Conservation (phyloP, 2,888 invertebrate genomes). For the Parnassius mnemosyne region DNA sequence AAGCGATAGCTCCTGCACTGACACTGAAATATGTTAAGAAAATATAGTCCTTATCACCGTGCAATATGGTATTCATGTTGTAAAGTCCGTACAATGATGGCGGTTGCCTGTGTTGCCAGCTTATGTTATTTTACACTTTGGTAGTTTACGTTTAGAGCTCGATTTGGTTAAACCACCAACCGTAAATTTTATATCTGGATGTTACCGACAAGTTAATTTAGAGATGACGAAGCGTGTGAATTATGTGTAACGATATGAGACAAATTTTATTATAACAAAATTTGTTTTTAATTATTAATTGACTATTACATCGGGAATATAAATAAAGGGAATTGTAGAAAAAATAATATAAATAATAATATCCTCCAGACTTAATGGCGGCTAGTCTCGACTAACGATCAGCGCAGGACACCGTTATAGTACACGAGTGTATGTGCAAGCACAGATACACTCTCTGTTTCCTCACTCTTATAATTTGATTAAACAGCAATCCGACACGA, state of each 20-base stretch:
- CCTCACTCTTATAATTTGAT: too few relatives aligned
- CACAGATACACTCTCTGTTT: too few relatives aligned
- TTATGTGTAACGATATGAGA: conserved; percentile 18
- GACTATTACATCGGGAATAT: too few relatives aligned
- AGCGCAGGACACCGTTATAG: too few relatives aligned
- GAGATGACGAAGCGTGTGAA: conserved; percentile 30
- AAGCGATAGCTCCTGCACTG: conserved; percentile 20
- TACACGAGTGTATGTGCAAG: too few relatives aligned
- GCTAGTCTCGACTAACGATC: too few relatives aligned
- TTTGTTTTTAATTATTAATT: neutral
- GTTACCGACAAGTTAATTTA: conserved; percentile 19
- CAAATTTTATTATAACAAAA: neutral
- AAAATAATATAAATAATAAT: too few relatives aligned
- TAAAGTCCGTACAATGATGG: neutral
- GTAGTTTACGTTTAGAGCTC: conserved; percentile 17
- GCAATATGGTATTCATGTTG: conserved; percentile 3
- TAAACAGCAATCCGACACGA: too few relatives aligned
- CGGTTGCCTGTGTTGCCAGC: conserved; percentile 22
- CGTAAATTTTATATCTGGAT: too few relatives aligned
- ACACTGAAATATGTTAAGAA: conserved; percentile 29
- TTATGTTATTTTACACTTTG: conserved; percentile 18
- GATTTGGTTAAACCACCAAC: conserved; percentile 4
- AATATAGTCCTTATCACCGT: conserved; percentile 7
- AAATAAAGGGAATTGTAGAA: too few relatives aligned
- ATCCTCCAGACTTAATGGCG: too few relatives aligned